Evolutionary conservation across 2,888 invertebrate genomes (phyloP).

Genomic region (Panopea generosa): DNA sequence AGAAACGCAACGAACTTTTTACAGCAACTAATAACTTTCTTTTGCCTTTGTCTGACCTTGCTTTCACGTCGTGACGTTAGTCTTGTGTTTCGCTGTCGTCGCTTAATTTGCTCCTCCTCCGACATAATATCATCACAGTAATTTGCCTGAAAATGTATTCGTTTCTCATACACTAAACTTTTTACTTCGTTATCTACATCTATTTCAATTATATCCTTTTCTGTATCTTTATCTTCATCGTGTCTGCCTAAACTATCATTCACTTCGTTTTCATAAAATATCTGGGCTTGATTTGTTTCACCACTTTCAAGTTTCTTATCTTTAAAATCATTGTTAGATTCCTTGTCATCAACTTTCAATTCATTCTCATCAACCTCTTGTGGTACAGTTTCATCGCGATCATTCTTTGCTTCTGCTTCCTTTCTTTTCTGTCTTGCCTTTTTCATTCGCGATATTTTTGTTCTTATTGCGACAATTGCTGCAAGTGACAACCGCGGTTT

Average conservation of each 20-base stretch:
- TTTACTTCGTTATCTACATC: slow-evolving; percentile 67
- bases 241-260: slow-evolving; percentile 68
- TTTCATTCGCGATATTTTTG: slow-evolving; percentile 52
- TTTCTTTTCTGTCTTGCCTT: slow-evolving; percentile 49
- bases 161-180: slow-evolving; percentile 63
- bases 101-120: slow-evolving; percentile 71
- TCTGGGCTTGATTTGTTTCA: slow-evolving; percentile 57
- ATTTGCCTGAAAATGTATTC: slow-evolving; percentile 71
- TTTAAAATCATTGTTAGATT: too few relatives aligned
- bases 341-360: slow-evolving; percentile 8
- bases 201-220: slow-evolving; percentile 11
- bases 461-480: slow-evolving; percentile 58
- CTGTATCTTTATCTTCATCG: slow-evolving; percentile 16
- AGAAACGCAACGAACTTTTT: slow-evolving; percentile 94
- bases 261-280: slow-evolving; percentile 76
- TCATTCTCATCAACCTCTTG: slow-evolving; percentile 10
- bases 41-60: slow-evolving; percentile 74
- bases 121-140: slow-evolving; percentile 67
- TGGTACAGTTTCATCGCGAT: slow-evolving; percentile 7
- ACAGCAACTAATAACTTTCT: slow-evolving; percentile 83
- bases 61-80: slow-evolving; percentile 75
- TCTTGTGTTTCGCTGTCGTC: slow-evolving; percentile 60
- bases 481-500: slow-evolving; percentile 53
- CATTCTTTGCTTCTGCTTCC: slow-evolving; percentile 21
- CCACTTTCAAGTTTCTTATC: slow-evolving; percentile 21